These are phyloP conservation scores for Heliangelus exortis DNA, from an alignment of 2,797 vertebrate species.

Conservation along the genomic window DNA sequence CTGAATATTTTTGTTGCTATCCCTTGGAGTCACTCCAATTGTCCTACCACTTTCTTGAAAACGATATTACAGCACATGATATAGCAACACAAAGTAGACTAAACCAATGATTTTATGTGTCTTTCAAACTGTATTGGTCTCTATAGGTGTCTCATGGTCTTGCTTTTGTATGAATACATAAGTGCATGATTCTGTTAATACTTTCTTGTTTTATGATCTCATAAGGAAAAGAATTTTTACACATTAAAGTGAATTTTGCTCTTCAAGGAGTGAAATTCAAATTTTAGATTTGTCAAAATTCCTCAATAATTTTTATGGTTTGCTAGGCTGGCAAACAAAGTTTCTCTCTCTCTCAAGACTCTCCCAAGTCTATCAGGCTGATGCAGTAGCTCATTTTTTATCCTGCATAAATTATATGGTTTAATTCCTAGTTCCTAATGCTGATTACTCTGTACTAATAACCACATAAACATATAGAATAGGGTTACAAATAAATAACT, in stretches of 20 bases:
- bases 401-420: background rate
- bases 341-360: background rate
- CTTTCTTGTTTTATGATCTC: background rate
- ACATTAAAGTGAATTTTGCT: background rate
- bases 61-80: background rate
- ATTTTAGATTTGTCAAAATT: background rate
- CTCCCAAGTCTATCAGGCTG: background rate
- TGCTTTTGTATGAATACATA: background rate
- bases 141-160: background rate
- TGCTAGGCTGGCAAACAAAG: background rate
- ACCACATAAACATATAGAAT: background rate
- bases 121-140: background rate
- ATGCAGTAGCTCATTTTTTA: background rate
- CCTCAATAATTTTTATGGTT: background rate
- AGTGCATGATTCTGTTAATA: background rate
- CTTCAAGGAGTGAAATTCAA: background rate
- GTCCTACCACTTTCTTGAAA: background rate
- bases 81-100: background rate
- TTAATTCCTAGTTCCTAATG: background rate
- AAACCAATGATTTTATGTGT: background rate
- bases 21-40: background rate
- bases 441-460: background rate
- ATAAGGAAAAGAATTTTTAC: background rate
- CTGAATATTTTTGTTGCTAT: background rate
- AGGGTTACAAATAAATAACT: background rate